A percentile compares a stretch with the other conserved stretches of the same genome.
Evolutionary conservation across 2,797 vertebrate species (phyloP).

Genomic region (Meda fulgida): DNA sequence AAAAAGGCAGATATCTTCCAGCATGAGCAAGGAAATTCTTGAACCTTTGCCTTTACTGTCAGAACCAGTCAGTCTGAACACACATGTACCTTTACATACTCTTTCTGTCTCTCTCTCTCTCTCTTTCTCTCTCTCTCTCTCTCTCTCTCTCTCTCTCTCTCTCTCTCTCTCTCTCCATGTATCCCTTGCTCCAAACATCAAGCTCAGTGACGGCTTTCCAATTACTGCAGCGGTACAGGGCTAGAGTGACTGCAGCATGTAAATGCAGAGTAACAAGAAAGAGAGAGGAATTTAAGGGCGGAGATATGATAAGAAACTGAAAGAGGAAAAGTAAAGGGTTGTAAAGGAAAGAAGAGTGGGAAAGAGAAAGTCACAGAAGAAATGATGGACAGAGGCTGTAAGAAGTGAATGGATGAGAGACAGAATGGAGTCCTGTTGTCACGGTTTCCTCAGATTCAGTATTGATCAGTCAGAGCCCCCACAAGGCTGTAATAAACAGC

Average conservation of each 20-base stretch:
- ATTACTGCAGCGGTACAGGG: conserved; percentile 77
- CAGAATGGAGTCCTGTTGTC: conserved; percentile 37
- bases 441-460: conserved; percentile 50
- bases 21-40: neutral
- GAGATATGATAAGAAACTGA: neutral
- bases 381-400: conserved; percentile 16
- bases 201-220: conserved; percentile 78
- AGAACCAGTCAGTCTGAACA: conserved; percentile 1
- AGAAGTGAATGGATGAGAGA: neutral
- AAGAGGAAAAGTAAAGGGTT: neutral
- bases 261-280: conserved; percentile 70
- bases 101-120: conserved; percentile 28
- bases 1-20: neutral
- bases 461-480: conserved; percentile 54
- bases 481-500: conserved; percentile 50
- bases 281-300: conserved; percentile 11
- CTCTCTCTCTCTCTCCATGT: conserved; percentile 49
- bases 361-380: neutral
- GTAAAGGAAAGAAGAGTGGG: neutral
- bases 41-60: neutral
- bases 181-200: conserved; percentile 65
- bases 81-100: conserved; percentile 34
- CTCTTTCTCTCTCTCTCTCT: conserved; percentile 54
- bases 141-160: too few relatives aligned
- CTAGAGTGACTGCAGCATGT: conserved; percentile 74